Percentiles rank a stretch among this genome's conserved stretches.
These are phyloP conservation scores for Diarsia brunnea DNA, from an alignment of 2,888 invertebrate species.

Conservation along the genomic window DNA sequence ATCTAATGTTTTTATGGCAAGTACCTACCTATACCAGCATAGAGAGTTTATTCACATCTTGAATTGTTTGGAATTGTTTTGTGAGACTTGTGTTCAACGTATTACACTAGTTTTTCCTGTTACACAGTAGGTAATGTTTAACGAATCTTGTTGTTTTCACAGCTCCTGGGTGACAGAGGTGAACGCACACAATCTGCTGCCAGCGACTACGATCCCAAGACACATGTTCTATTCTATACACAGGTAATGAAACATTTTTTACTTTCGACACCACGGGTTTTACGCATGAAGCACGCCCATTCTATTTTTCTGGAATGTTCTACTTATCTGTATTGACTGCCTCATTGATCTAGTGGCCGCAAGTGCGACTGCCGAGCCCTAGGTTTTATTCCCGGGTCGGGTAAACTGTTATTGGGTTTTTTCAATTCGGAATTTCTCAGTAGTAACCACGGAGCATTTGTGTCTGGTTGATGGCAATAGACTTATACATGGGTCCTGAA, in stretches of 20 bases:
- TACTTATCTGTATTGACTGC: too few relatives aligned
- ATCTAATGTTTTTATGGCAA: slow-evolving; percentile 11
- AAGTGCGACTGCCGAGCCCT: too few relatives aligned
- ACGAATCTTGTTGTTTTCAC: slow-evolving; percentile 35
- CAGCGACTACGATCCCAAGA: slow-evolving; percentile 92
- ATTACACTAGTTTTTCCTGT: slow-evolving; percentile 2
- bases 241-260: slow-evolving; percentile 85
- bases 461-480: too few relatives aligned
- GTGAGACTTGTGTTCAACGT: neutral
- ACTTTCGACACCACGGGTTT: neutral
- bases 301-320: neutral
- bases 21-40: neutral
- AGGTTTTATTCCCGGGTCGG: too few relatives aligned
- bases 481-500: too few relatives aligned
- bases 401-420: too few relatives aligned
- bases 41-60: slow-evolving; percentile 39
- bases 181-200: slow-evolving; percentile 94
- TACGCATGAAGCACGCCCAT: neutral
- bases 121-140: neutral
- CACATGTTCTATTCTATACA: slow-evolving; percentile 94
- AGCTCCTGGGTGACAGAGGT: slow-evolving; percentile 93
- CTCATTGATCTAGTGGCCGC: too few relatives aligned
- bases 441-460: too few relatives aligned
- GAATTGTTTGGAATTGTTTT: slow-evolving; percentile 16
- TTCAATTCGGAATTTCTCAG: too few relatives aligned